These are phyloP conservation scores for Cricetomys ansorgei DNA, from an alignment of 2,113 vertebrate genomes.

Conservation along the genomic window DNA sequence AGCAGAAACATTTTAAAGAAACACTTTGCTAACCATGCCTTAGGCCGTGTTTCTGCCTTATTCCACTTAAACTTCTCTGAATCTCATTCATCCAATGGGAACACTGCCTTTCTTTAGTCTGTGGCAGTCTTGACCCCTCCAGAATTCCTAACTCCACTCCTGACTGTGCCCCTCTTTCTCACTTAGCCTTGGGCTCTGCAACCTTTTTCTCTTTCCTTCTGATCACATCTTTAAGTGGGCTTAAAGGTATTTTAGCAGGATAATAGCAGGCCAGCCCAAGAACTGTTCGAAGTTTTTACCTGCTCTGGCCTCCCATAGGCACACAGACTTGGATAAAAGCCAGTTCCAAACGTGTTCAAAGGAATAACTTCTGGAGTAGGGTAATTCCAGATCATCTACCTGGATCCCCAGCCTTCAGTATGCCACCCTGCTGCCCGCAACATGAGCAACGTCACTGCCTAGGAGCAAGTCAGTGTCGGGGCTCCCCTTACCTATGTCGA, in stretches of 20 bases:
- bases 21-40: background rate
- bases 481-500: conserved; percentile 18
- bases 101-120: background rate
- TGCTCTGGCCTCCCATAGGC: conserved; percentile 52
- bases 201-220: conserved; percentile 44
- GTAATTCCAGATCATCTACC: conserved; percentile 48
- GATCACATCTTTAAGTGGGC: conserved; percentile 10
- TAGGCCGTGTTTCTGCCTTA: conserved; percentile 20
- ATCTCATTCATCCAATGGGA: background rate
- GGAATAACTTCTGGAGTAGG: conserved; percentile 30
- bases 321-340: conserved; percentile 60
- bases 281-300: conserved; percentile 55
- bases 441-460: background rate
- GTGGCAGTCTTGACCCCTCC: background rate
- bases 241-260: too few relatives aligned
- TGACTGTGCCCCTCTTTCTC: background rate
- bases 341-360: conserved; percentile 60
- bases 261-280: conserved; percentile 49
- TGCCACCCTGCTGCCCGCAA: background rate
- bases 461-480: background rate
- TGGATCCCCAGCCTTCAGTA: background rate
- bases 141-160: background rate
- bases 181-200: background rate
- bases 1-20: conserved; percentile 50
- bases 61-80: background rate